Evolutionary conservation across 2,888 invertebrate species (phyloP), one percentile per base, ranked within the genome.

Genomic region (Hylaea fasciaria): DNA sequence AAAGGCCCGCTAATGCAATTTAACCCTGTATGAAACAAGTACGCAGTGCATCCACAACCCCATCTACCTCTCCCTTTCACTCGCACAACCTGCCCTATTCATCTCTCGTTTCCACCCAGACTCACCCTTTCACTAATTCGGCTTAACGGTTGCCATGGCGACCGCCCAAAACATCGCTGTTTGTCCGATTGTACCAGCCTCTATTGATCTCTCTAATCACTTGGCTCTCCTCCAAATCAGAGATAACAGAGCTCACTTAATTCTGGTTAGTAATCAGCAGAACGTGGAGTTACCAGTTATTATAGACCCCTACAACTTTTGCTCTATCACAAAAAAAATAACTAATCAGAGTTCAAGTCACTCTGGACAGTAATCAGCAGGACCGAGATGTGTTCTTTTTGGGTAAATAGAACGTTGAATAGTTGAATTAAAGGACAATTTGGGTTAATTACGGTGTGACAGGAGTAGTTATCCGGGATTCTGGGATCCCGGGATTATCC

Each of bases 1-100:
- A 80, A 81, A 73, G 78, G 78, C 78, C 74, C 73, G 72, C 79
- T 86, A 89, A 89, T 90, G 86, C 88, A 91, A 89, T 90, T 89
- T 86, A 82, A 77, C 80, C 78, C 76, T 80, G 79, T 83, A 78
- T 70, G 75, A 73, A 76, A 77, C 81, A 82, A 87, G 78, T 83
- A 82, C 78, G 78, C 82, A 80, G 72, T 87, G 86, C 84, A 87
- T 79, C 78, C 75, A 74, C 78, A 76, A 83, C 85, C 88, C 80
- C 70, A 72, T 69, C 68, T 55, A 22, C 39, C 46, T 51, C 16
- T 83, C 84, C 66, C 78, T 72, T 57, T 83, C 69, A 40, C 66
- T 57, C 71, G 40, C 62, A 57, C 58, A 57, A 35, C 12, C 8
- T 39, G 59, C 37, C 16, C 22, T 62, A 62, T 70, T 52, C 57